Base-by-base conservation (phyloP, 2,113 vertebrate genomes). In the Xenopus tropicalis region DNA sequence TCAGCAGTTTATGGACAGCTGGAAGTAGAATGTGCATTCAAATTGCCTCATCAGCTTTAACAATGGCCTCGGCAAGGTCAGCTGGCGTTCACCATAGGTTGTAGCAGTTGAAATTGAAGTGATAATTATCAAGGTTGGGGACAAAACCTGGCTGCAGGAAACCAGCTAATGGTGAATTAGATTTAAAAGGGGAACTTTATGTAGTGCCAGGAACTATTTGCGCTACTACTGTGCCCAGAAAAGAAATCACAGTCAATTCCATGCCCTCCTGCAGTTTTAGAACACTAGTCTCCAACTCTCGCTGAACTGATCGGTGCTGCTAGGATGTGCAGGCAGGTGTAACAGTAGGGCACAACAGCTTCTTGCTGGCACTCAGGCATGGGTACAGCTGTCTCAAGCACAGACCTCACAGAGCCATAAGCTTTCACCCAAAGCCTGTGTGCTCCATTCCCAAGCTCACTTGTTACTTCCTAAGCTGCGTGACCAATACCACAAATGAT, bases 381-480 rank as follows among this genome's bases (percentile, higher is more conserved):
- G 58, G n/a, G 51, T 79, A 72, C 44, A 86, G 79, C 72, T 83
- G 73, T 75, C 17, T 64, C 63, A 48, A 66, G 13, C 4, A 78
- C 76, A 65, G 57, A 79, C 17, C 59, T 20, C 23, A 75, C 21
- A 11, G 1, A 76, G 56, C 43, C 71, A 69, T 69, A 77, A 71
- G 20, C 66, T 57, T 72, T 77, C 22, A 20, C 19, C 78, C 78
- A 80, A 82, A 81, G 80, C 17, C 59, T 76, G 79, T 79, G 81
- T 42, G 81, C 37, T 61, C 65, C 71, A 54, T 82, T 80, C 73
- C 23, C 70, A 82, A 71, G 9, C 52, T 80, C 72, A 62, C 43
- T 72, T 84, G 85, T 82, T 79, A 75, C 79, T 84, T 79, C 74
- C 78, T 73, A 77, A 80, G 58, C 61, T 81, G 77, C 79, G 42